These are phyloP conservation scores for Bombus consobrinus DNA, from an alignment of 1,140 invertebrate genomes.

Conservation along the genomic window DNA sequence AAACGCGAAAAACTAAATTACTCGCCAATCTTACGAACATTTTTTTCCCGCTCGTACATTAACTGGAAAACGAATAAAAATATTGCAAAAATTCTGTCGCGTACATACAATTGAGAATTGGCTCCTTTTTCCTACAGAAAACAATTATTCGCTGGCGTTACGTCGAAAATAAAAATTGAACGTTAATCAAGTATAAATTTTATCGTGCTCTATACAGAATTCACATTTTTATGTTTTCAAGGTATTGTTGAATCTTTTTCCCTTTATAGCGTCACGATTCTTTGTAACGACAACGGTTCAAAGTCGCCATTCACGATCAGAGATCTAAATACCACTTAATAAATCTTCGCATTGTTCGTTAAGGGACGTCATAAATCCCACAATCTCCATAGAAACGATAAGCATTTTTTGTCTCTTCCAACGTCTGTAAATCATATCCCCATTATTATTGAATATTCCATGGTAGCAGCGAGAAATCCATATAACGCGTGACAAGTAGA, in stretches of 20 bases:
- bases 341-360: slow-evolving; percentile 10
- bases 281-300: background rate
- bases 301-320: background rate
- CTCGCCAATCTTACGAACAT: background rate
- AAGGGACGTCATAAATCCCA: background rate
- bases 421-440: slow-evolving; percentile 7
- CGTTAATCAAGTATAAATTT: background rate
- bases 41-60: background rate
- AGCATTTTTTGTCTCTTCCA: background rate
- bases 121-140: too few relatives aligned
- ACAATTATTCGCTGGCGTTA: background rate
- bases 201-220: background rate
- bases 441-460: slow-evolving; percentile 15
- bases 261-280: background rate
- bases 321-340: background rate
- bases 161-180: background rate
- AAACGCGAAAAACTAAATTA: background rate
- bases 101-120: background rate
- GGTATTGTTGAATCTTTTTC: background rate
- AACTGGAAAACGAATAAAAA: background rate
- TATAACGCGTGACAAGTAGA: background rate
- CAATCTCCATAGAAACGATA: background rate
- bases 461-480: background rate
- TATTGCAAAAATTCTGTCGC: background rate
- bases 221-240: background rate